Percentiles rank a stretch among this genome's conserved stretches.
These are phyloP conservation scores for Drosophila lutescens DNA, from an alignment of 2,888 invertebrate genomes.

Conservation along the genomic window DNA sequence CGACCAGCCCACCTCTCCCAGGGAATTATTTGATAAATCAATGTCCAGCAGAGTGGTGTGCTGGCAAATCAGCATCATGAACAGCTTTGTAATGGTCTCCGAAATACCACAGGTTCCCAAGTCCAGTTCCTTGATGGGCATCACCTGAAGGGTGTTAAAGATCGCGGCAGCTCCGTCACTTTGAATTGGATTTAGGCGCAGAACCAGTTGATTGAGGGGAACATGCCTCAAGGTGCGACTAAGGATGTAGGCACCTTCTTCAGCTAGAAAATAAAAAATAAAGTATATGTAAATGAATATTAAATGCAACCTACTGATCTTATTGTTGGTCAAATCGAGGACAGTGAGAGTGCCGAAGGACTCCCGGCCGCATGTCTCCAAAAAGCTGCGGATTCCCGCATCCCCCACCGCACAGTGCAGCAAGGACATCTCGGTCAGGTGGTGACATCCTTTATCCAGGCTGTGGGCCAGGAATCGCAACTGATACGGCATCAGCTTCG, in stretches of 20 bases:
- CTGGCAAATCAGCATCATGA: conserved; percentile 81
- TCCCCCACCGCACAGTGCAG: conserved; percentile 82
- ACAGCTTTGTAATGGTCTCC: conserved; percentile 74
- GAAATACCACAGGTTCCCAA: conserved; percentile 80
- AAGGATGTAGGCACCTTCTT: conserved; percentile 81
- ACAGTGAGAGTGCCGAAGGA: conserved; percentile 78
- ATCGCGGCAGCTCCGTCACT: conserved; percentile 83
- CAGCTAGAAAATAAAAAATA: conserved; percentile 56
- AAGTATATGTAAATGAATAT: background rate
- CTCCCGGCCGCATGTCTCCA: conserved; percentile 78
- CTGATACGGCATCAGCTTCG: conserved; percentile 81
- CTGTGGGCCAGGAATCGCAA: conserved; percentile 78
- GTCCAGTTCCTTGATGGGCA: conserved; percentile 78
- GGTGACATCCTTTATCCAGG: conserved; percentile 83
- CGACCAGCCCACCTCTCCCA: conserved; percentile 73
- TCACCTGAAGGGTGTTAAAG: conserved; percentile 70
- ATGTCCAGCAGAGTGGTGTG: conserved; percentile 73
- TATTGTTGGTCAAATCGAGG: conserved; percentile 82
- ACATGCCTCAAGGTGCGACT: conserved; percentile 76
- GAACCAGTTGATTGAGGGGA: conserved; percentile 70
- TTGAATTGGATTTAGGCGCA: conserved; percentile 83
- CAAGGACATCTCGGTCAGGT: conserved; percentile 76
- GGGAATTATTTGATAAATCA: conserved; percentile 80
- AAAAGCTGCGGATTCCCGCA: conserved; percentile 81
- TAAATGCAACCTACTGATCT: conserved; percentile 71